phyloP scores from a whole-genome alignment of 2,888 invertebrate genomes.

The Erebia epiphron region DNA sequence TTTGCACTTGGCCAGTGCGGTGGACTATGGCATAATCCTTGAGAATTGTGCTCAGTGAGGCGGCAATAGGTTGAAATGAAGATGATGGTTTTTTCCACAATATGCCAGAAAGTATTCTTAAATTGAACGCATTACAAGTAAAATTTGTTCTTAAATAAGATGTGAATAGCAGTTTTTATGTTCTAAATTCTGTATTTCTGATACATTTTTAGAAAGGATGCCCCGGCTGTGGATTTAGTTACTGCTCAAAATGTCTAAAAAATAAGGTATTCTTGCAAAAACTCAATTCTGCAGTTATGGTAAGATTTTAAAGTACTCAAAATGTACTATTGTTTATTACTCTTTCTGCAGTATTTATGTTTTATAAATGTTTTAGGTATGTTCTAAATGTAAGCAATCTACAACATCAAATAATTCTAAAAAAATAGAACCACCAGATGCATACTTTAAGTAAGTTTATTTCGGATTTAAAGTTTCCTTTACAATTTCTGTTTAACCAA shows the following conservation, averaged over 20 bases:
- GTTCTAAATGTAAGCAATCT: constrained; percentile 62
- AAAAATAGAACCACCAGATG: constrained; percentile 74
- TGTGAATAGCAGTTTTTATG: neutral
- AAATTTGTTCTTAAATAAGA: neutral
- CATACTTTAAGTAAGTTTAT: constrained; percentile 79
- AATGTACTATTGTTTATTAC: constrained; percentile 29
- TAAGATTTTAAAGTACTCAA: constrained; percentile 74
- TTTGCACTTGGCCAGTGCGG: no score
- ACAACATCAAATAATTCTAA: constrained; percentile 45
- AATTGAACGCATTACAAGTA: no score
- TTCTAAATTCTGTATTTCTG: constrained; percentile 5
- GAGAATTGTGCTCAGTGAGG: no score
- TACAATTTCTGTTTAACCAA: neutral
- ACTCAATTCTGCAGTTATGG: constrained; percentile 85
- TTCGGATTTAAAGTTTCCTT: neutral
- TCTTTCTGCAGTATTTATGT: neutral
- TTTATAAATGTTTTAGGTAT: constrained; percentile 57
- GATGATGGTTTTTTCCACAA: no score
- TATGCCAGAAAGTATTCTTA: no score
- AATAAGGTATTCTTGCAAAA: constrained; percentile 87
- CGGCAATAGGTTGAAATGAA: no score
- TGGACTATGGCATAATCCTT: no score
- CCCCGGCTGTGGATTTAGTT: constrained; percentile 91
- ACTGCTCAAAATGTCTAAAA: constrained; percentile 91
- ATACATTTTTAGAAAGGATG: constrained; percentile 88